Evolutionary conservation across 2,888 invertebrate genomes (phyloP).

Genomic region (Thera britannica): DNA sequence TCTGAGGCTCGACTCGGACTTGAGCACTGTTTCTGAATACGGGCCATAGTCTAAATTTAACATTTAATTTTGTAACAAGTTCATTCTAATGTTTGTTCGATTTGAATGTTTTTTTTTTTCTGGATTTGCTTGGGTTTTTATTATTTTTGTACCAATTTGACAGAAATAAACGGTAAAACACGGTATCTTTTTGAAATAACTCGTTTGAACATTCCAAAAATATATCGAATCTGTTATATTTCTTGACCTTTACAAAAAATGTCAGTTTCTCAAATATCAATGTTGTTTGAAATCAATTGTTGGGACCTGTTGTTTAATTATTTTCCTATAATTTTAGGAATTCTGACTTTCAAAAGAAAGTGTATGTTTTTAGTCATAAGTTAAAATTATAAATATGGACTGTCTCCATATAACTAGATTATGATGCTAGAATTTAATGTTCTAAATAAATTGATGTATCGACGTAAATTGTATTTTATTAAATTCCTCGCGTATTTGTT

Average conservation of each 20-base stretch:
- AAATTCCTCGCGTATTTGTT: background rate
- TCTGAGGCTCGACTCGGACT: too few relatives aligned
- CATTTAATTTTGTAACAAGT: constrained; percentile 5
- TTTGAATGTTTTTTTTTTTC: constrained; percentile 4
- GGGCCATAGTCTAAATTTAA: too few relatives aligned
- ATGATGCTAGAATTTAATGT: constrained; percentile 62
- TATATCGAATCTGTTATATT: constrained; percentile 5
- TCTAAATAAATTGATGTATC: constrained; percentile 63
- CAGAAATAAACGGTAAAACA: background rate
- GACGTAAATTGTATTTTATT: constrained; percentile 14
- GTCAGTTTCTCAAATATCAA: constrained; percentile 8
- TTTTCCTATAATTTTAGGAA: constrained; percentile 45
- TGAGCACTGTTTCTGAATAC: too few relatives aligned
- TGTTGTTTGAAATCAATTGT: constrained; percentile 13
- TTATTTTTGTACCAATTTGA: constrained; percentile 4
- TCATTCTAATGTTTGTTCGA: background rate
- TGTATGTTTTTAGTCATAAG: constrained; percentile 60
- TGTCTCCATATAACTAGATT: constrained; percentile 58
- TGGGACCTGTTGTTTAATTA: constrained; percentile 39
- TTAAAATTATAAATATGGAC: constrained; percentile 59
- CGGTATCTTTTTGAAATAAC: constrained; percentile 10
- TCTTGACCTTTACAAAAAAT: constrained; percentile 5
- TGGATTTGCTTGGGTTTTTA: constrained; percentile 19
- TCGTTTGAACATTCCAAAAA: constrained; percentile 36
- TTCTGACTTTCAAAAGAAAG: constrained; percentile 44